Evolutionary conservation across 1,140 invertebrate species (phyloP).

Genomic region (Nymphalis io): DNA sequence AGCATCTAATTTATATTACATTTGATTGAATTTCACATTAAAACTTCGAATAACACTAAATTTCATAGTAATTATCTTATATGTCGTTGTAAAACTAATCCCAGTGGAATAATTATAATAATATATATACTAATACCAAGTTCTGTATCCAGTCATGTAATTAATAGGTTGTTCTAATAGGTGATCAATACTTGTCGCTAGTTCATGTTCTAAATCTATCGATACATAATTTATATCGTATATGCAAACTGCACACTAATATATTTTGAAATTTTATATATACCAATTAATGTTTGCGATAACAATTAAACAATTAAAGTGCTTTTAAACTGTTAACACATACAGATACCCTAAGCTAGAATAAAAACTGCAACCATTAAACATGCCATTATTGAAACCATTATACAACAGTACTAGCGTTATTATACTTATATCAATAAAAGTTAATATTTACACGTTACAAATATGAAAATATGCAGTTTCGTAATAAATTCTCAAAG

Average conservation of each 20-base stretch:
- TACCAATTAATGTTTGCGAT: neutral
- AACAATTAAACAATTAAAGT: no score
- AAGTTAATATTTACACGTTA: neutral
- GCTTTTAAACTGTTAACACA: no score
- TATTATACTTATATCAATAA: neutral
- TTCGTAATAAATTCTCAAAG: conserved; percentile 11
- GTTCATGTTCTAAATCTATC: neutral
- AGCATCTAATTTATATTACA: no score
- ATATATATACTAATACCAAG: neutral
- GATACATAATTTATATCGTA: neutral
- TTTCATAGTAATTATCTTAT: no score
- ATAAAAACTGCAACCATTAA: no score
- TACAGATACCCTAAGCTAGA: no score
- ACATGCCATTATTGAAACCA: no score
- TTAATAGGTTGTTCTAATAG: conserved; percentile 2
- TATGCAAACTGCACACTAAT: neutral
- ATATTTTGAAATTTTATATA: neutral
- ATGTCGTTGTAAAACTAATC: neutral
- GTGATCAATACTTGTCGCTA: neutral
- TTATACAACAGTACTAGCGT: neutral
- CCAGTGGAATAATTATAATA: neutral
- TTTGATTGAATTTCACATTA: neutral
- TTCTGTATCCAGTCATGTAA: neutral
- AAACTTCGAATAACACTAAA: neutral
- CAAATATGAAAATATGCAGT: conserved; percentile 10